Evolutionary conservation across 1,140 invertebrate genomes (phyloP), one percentile per base, ranked within the genome.

Genomic region (Theocolax elegans): DNA sequence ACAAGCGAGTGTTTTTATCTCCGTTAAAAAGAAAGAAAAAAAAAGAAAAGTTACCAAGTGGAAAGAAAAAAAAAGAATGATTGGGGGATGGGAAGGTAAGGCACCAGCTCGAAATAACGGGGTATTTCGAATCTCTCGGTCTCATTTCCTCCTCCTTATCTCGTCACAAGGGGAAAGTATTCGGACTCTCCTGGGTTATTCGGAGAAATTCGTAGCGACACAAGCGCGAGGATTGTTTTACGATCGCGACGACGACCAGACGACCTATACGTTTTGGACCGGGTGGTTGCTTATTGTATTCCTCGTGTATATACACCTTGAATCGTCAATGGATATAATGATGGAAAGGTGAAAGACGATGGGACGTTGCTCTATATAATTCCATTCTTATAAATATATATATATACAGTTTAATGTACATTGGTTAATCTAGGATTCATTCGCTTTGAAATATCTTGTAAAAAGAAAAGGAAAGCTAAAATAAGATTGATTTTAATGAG

Each of bases 171-270:
- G 74, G 74, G 74, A 76, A 74, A 72, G 73, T 46, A 73, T 54
- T 53, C 67, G 74, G 76, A 72, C 69, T 77, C 42, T 42, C 29
- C 2, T 15, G 63, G 27, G 54, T 68, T n/a, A 72, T 74, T 78
- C 72, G 74, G 58, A 74, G 73, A 77, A 75, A 72, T 72, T 71
- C 63, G 69, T 65, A 71, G 68, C 48, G 71, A 67, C 48, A 40
- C 15, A 17, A 51, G 51, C 31, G 58, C 12, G 38, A 68, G 53
- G 76, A 79, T 76, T 73, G 74, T 70, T 82, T 81, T 81, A 82
- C 77, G 81, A 81, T 82, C 76, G 76, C 72, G 73, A 65, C 67
- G 72, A 76, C 72, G 68, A 71, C 25, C 42, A 13, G 42, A 44
- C 7, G n/a, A 15, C 3, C 31, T 44, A 44, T 44, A 44, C 3